These are phyloP conservation scores for Semnornis frantzii DNA, from an alignment of 2,113 vertebrate species.

Conservation along the genomic window DNA sequence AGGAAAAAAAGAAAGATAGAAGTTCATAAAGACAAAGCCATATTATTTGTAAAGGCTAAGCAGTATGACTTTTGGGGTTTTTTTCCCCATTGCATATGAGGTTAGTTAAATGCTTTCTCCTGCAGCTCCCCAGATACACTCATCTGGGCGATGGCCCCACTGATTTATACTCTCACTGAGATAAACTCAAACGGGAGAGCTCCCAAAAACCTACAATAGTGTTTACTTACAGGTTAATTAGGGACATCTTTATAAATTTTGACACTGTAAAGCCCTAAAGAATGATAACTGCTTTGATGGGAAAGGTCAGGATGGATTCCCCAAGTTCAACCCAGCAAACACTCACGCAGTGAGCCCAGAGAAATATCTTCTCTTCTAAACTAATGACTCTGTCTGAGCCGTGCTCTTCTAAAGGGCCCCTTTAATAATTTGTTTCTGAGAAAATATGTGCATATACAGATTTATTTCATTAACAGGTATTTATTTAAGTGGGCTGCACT, in stretches of 20 bases:
- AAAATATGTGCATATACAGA: constrained; percentile 77
- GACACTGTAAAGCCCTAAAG: background rate
- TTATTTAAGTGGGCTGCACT: constrained; percentile 80
- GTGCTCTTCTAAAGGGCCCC: constrained; percentile 50
- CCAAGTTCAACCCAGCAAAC: constrained; percentile 29
- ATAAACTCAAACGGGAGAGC: background rate
- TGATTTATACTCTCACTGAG: background rate
- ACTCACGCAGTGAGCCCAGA: background rate
- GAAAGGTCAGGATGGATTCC: constrained; percentile 29
- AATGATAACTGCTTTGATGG: background rate
- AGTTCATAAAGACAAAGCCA: constrained; percentile 29
- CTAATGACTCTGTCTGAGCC: constrained; percentile 24
- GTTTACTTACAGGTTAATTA: constrained; percentile 34
- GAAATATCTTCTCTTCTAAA: constrained; percentile 33
- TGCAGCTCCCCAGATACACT: background rate
- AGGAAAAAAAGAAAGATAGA: background rate
- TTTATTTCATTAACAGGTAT: constrained; percentile 83
- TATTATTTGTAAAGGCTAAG: constrained; percentile 37
- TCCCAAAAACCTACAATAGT: background rate
- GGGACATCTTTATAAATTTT: constrained; percentile 12
- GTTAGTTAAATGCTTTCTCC: constrained; percentile 3
- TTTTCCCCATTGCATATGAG: background rate
- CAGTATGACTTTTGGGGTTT: background rate
- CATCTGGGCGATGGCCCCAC: background rate
- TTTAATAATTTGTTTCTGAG: constrained; percentile 72